Conservation (phyloP, 1,140 invertebrate genomes). For the Scaptomyza graminum region DNA sequence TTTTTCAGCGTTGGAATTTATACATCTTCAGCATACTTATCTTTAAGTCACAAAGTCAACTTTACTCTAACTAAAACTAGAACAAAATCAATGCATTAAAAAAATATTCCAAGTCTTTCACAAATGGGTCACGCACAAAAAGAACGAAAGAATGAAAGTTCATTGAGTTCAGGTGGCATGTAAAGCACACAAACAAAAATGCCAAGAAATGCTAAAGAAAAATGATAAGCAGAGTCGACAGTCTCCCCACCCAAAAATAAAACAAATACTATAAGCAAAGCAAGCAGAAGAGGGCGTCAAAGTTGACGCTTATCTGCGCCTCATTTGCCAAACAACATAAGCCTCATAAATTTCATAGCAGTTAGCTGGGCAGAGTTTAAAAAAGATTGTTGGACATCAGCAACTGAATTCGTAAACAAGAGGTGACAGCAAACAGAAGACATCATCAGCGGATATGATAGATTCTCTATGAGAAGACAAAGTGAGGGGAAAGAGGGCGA, state of each 20-base stretch:
- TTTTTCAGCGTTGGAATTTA: too few relatives aligned
- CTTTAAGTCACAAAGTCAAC: not conserved
- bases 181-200: not conserved
- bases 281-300: conserved; percentile 66
- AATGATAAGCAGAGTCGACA: conserved; percentile 49
- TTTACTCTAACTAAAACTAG: not conserved
- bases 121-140: conserved; percentile 66
- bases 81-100: conserved; percentile 40
- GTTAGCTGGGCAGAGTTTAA: not conserved
- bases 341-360: conserved; percentile 73
- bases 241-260: conserved; percentile 20
- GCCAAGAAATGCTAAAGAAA: conserved; percentile 20
- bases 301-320: conserved; percentile 76
- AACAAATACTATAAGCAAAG: conserved; percentile 16
- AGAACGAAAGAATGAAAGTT: too few relatives aligned
- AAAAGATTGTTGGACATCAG: conserved; percentile 55
- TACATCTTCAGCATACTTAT: not conserved
- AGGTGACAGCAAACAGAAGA: conserved; percentile 57
- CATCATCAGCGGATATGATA: conserved; percentile 24
- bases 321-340: conserved; percentile 77
- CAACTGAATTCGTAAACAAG: conserved; percentile 26
- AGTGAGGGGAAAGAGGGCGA: not conserved
- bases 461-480: not conserved
- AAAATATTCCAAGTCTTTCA: conserved; percentile 42
- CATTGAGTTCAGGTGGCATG: conserved; percentile 53